Conservation (phyloP, 2,797 vertebrate species). For the Pseudotriccus pelzelni region DNA sequence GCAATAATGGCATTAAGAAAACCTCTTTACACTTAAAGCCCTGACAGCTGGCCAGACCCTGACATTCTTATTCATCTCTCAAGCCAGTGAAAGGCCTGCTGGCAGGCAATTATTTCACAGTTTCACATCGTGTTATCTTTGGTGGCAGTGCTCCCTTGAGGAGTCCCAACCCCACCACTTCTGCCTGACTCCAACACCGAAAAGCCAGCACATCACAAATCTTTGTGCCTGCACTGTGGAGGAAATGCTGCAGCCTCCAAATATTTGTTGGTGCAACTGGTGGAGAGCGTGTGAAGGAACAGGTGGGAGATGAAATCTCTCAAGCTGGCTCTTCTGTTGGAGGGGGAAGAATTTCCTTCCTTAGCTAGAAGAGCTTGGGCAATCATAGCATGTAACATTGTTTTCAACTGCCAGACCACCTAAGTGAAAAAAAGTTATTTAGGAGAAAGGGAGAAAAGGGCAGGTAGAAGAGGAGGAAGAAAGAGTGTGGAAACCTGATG, state of each 20-base stretch:
- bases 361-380: background rate
- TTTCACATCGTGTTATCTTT: background rate
- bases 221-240: background rate
- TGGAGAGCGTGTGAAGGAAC: background rate
- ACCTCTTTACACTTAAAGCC: background rate
- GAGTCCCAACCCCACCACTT: background rate
- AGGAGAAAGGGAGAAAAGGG: background rate
- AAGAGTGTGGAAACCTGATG: background rate
- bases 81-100: background rate
- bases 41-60: background rate
- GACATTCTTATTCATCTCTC: background rate
- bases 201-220: background rate
- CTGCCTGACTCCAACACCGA: background rate
- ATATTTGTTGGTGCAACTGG: background rate
- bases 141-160: background rate
- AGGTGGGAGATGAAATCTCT: background rate
- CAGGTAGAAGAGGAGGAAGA: background rate
- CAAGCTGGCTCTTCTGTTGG: background rate
- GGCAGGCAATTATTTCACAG: background rate
- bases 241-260: background rate
- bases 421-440: background rate
- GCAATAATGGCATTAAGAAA: background rate
- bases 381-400: background rate
- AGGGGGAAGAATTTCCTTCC: background rate
- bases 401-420: background rate